These are phyloP conservation scores for Eclectus roratus DNA, from an alignment of 2,113 vertebrate genomes.

Conservation along the genomic window DNA sequence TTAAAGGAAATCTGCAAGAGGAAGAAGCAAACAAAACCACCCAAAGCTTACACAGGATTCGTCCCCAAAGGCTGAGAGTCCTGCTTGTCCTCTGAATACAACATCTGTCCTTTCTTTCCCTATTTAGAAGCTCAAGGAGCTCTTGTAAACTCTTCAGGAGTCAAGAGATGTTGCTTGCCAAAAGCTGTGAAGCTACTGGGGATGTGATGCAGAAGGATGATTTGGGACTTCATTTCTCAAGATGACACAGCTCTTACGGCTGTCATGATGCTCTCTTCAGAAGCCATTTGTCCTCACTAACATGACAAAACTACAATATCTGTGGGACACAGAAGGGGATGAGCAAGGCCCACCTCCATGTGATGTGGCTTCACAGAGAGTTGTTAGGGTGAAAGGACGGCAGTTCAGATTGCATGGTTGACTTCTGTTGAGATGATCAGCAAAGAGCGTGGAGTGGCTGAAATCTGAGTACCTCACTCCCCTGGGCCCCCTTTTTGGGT, in stretches of 20 bases:
- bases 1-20: not conserved
- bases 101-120: not conserved
- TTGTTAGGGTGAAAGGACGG: not conserved
- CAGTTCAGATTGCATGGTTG: not conserved
- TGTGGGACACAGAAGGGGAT: not conserved
- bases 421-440: not conserved
- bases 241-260: not conserved
- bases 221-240: not conserved
- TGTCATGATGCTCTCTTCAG: not conserved
- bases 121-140: not conserved
- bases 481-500: not conserved
- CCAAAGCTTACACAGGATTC: not conserved
- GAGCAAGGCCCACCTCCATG: not conserved
- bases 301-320: not conserved
- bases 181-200: not conserved
- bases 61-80: not conserved
- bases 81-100: not conserved
- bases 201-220: not conserved
- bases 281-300: not conserved
- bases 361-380: not conserved
- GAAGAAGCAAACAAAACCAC: not conserved
- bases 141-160: not conserved
- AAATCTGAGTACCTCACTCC: not conserved
- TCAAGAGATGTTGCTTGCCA: not conserved
- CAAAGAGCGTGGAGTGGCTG: not conserved